Evolutionary conservation across 2,888 invertebrate species (phyloP).

Genomic region (Alviniconcha strummeri): DNA sequence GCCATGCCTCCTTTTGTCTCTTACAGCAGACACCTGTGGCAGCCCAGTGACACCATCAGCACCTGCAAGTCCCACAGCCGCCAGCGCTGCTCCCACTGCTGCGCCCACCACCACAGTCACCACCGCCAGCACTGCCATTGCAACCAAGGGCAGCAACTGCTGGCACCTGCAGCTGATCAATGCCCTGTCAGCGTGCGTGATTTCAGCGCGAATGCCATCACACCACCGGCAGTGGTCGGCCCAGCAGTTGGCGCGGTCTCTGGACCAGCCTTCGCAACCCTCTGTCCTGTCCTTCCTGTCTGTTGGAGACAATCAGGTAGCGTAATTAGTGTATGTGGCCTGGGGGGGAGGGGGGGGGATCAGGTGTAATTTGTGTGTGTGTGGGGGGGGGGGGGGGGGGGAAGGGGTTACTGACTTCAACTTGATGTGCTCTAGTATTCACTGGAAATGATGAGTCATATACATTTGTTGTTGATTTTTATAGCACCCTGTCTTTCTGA

Average conservation of each 20-base stretch:
- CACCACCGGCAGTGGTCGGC: slow-evolving; percentile 79
- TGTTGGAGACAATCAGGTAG: slow-evolving; percentile 31
- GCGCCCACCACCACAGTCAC: background rate
- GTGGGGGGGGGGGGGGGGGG: too few relatives aligned
- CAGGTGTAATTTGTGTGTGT: too few relatives aligned
- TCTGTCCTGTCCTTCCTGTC: slow-evolving; percentile 12
- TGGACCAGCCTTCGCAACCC: slow-evolving; percentile 44
- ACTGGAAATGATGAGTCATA: too few relatives aligned
- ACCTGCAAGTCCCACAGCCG: slow-evolving; percentile 4
- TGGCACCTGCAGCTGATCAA: slow-evolving; percentile 78
- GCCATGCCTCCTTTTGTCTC: background rate
- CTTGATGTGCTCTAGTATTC: too few relatives aligned
- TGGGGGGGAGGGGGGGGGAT: too few relatives aligned
- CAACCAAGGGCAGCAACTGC: slow-evolving; percentile 35
- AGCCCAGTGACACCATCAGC: slow-evolving; percentile 8
- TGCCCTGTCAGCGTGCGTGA: slow-evolving; percentile 78
- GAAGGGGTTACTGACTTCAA: too few relatives aligned
- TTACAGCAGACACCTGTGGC: slow-evolving; percentile 1
- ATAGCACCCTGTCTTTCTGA: too few relatives aligned
- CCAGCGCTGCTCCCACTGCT: background rate
- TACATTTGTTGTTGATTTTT: too few relatives aligned
- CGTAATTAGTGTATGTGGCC: background rate
- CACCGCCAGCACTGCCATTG: background rate
- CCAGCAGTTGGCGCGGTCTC: slow-evolving; percentile 76
- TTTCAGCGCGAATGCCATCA: slow-evolving; percentile 77